These are phyloP conservation scores for Actinopyga echinites DNA, from an alignment of 53 echinoderm and acorn worm species.

Conservation along the genomic window DNA sequence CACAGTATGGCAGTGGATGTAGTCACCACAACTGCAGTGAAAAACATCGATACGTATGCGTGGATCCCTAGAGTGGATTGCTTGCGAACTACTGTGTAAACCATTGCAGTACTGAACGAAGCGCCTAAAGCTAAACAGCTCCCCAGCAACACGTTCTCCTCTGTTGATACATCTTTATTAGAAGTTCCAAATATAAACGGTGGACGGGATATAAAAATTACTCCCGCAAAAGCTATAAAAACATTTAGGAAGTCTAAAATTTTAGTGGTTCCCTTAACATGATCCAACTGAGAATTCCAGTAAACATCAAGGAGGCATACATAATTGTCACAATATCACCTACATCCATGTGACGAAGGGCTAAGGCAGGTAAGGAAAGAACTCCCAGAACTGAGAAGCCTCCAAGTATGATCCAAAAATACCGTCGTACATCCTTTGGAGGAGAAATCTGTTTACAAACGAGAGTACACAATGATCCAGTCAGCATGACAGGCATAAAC, in stretches of 20 bases:
- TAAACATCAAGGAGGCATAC: not conserved
- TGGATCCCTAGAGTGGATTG: not conserved
- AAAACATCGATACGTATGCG: not conserved
- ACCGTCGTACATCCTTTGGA: not conserved
- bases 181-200: not conserved
- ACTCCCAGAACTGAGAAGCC: not conserved
- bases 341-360: not conserved
- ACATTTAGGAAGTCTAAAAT: not conserved
- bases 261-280: not conserved
- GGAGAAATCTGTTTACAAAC: not conserved
- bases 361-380: not conserved
- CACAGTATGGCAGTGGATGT: not conserved
- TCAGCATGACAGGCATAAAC: not conserved
- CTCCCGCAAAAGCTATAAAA: not conserved
- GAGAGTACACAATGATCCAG: not conserved
- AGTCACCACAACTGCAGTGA: not conserved
- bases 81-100: not conserved
- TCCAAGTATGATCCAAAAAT: not conserved
- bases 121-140: not conserved
- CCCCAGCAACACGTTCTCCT: not conserved
- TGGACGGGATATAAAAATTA: not conserved
- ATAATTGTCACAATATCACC: not conserved
- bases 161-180: not conserved
- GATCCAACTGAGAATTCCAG: constrained; percentile 6
- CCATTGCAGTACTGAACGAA: not conserved